Conservation (phyloP, 1,140 invertebrate species). For the Scaptomyza pallida region DNA sequence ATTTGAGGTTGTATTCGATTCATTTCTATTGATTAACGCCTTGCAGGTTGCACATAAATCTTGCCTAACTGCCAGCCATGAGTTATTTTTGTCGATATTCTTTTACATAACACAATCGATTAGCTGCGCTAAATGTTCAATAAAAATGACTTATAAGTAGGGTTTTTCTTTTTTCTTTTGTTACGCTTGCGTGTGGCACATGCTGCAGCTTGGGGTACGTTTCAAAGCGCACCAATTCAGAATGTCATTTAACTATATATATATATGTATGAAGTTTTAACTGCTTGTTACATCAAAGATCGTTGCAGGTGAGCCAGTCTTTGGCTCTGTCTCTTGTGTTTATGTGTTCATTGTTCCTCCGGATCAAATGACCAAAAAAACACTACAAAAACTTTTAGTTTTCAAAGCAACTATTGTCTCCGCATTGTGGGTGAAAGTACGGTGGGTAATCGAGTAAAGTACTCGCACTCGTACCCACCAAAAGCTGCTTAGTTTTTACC, state of each 20-base stretch:
- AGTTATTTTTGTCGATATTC: slow-evolving; percentile 29
- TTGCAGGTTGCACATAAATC: slow-evolving; percentile 61
- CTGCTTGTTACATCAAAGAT: slow-evolving; percentile 63
- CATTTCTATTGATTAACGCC: slow-evolving; percentile 45
- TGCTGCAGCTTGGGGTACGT: slow-evolving; percentile 12
- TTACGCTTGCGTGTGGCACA: slow-evolving; percentile 49
- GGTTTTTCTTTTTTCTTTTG: neutral
- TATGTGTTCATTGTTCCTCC: slow-evolving; percentile 57
- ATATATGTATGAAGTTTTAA: slow-evolving; percentile 43
- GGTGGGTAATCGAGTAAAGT: slow-evolving; percentile 1
- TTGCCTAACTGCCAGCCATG: slow-evolving; percentile 41
- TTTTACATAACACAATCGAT: slow-evolving; percentile 51
- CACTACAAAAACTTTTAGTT: slow-evolving; percentile 48
- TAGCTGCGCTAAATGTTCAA: slow-evolving; percentile 49
- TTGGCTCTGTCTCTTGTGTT: slow-evolving; percentile 15
- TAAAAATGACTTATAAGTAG: slow-evolving; percentile 63
- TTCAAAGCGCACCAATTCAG: neutral
- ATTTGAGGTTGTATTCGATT: slow-evolving; percentile 15
- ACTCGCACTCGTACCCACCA: slow-evolving; percentile 4
- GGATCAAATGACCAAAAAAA: slow-evolving; percentile 50
- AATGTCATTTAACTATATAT: slow-evolving; percentile 45
- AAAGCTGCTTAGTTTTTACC: slow-evolving; percentile 35
- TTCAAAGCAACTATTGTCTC: slow-evolving; percentile 55
- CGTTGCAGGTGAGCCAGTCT: slow-evolving; percentile 63
- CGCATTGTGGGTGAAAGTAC: slow-evolving; percentile 69